phyloP scores from a whole-genome alignment of 2,797 vertebrate genomes.

The Pseudochromis fuscus region DNA sequence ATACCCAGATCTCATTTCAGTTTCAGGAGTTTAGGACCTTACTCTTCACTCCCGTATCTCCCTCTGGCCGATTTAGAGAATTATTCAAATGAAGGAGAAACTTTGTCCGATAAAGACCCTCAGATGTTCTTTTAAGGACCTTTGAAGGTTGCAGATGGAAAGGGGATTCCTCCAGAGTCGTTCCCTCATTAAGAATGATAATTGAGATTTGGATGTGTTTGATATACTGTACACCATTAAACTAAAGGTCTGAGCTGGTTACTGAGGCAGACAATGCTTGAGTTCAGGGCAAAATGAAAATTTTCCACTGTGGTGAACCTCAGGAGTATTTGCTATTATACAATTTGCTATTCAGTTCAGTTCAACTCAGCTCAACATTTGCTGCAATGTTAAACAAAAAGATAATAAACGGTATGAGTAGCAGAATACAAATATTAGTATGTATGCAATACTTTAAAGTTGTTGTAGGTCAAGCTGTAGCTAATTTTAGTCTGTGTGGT shows the following conservation, averaged over 20 bases:
- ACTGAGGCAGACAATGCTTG: slow-evolving; percentile 48
- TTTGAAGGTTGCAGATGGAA: slow-evolving; percentile 83
- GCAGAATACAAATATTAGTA: no score
- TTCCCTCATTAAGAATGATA: slow-evolving; percentile 81
- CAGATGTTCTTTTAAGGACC: slow-evolving; percentile 82
- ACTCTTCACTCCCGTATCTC: slow-evolving; percentile 68
- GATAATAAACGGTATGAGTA: neutral
- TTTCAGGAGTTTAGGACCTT: slow-evolving; percentile 74
- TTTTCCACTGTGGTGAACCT: slow-evolving; percentile 50
- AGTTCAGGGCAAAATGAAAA: slow-evolving; percentile 49
- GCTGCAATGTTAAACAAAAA: neutral
- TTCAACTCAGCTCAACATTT: slow-evolving; percentile 11
- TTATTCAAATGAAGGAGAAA: slow-evolving; percentile 84
- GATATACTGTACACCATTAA: slow-evolving; percentile 77
- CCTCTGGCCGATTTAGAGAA: slow-evolving; percentile 76
- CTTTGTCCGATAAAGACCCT: slow-evolving; percentile 79
- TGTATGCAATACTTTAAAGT: neutral
- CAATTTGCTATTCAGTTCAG: slow-evolving; percentile 22
- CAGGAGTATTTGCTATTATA: slow-evolving; percentile 38
- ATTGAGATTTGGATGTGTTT: slow-evolving; percentile 80
- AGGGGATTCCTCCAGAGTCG: slow-evolving; percentile 77
- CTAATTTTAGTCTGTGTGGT: neutral
- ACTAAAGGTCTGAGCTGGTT: slow-evolving; percentile 68
- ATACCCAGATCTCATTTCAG: slow-evolving; percentile 76
- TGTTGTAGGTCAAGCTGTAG: neutral